A percentile compares a stretch with the other conserved stretches of the same genome.
phyloP scores from a whole-genome alignment of 2,113 vertebrate genomes.

The Brevimyrus niger region DNA sequence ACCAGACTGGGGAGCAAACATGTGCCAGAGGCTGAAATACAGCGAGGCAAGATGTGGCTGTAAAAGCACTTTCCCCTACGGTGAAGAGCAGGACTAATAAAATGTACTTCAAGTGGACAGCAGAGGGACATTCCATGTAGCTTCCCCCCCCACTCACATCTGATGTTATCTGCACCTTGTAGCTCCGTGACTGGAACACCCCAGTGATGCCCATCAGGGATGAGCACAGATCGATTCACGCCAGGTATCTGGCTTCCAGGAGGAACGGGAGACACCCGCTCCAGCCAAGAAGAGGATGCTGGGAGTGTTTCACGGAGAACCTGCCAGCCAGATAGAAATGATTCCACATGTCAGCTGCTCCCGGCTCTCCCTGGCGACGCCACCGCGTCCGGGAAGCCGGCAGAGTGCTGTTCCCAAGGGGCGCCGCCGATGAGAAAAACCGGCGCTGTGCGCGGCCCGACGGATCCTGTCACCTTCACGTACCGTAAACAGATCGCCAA shows the following conservation, averaged over 20 bases:
- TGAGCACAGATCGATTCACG: neutral
- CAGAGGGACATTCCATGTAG: neutral
- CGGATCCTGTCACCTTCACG: conserved; percentile 17
- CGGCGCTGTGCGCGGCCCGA: neutral
- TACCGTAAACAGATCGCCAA: neutral
- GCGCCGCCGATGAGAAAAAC: neutral
- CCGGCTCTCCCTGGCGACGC: neutral
- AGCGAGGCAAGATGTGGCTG: neutral
- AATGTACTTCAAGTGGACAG: neutral
- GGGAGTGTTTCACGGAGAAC: neutral
- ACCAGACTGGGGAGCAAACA: neutral
- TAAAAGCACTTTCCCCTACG: neutral
- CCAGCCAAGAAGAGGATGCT: neutral
- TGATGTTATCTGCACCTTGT: neutral
- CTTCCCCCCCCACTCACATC: neutral
- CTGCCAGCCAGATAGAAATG: neutral
- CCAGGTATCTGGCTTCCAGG: neutral
- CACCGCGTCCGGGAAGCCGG: conserved; percentile 5
- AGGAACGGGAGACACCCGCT: neutral
- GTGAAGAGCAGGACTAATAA: conserved; percentile 5
- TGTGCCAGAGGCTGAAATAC: neutral
- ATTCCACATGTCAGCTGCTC: neutral
- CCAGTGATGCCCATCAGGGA: neutral
- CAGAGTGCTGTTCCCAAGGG: conserved; percentile 8
- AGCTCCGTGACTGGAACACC: neutral